Evolutionary conservation across 2,797 vertebrate genomes (phyloP).

Genomic region (Platyrinchus mystaceus): DNA sequence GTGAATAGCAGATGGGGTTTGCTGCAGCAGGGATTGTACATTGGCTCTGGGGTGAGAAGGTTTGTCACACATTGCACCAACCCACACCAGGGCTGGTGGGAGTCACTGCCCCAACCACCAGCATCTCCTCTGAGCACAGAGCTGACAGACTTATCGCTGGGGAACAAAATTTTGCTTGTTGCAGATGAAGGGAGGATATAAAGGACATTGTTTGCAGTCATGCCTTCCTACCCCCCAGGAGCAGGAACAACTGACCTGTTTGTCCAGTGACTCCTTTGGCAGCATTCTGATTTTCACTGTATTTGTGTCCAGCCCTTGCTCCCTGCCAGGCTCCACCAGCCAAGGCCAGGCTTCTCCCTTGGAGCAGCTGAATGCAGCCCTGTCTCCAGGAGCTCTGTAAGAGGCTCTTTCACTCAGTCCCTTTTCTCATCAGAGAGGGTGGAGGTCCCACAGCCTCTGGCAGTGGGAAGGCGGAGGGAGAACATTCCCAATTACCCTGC

Average conservation of each 20-base stretch:
- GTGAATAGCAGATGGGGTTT: not conserved
- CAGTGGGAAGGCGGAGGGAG: rapidly evolving
- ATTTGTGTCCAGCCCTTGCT: not conserved
- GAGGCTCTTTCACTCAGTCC: not conserved
- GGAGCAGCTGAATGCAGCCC: not conserved
- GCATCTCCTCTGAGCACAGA: not conserved
- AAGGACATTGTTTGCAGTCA: not conserved
- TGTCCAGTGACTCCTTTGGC: not conserved
- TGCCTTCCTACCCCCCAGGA: not conserved
- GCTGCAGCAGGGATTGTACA: not conserved
- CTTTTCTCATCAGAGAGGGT: not conserved
- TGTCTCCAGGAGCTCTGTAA: not conserved
- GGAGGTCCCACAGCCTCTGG: not conserved
- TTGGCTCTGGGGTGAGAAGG: not conserved
- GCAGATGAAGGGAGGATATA: not conserved
- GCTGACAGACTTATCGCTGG: not conserved
- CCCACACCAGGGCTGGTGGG: not conserved
- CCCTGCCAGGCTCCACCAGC: not conserved
- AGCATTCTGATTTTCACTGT: not conserved
- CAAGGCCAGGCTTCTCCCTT: not conserved
- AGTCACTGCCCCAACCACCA: rapidly evolving
- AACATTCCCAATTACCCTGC: not conserved
- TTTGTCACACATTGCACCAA: not conserved
- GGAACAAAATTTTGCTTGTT: not conserved
- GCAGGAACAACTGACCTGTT: not conserved